Conservation (phyloP, 1,140 invertebrate species). For the Euglossa dilemma region DNA sequence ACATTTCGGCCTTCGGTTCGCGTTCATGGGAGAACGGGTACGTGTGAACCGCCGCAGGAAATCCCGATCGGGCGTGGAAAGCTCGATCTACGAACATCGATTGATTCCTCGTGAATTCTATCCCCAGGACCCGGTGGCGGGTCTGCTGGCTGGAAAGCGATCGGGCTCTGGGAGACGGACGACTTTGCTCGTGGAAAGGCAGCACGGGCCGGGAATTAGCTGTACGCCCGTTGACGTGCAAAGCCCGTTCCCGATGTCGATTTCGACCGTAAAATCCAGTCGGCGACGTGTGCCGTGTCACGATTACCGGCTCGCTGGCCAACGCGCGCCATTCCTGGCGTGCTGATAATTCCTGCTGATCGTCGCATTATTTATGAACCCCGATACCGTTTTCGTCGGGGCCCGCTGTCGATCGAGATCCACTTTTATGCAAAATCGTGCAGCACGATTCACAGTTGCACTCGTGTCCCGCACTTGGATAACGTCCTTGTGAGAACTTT, state of each 20-base stretch:
- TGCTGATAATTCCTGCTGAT: slow-evolving; percentile 32
- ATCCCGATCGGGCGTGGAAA: slow-evolving; percentile 45
- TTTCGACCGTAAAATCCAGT: slow-evolving; percentile 45
- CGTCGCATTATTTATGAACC: slow-evolving; percentile 41
- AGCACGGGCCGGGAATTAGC: slow-evolving; percentile 40
- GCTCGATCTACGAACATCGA: slow-evolving; percentile 52
- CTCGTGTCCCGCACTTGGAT: not conserved
- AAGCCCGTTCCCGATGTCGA: slow-evolving; percentile 36
- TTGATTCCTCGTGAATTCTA: slow-evolving; percentile 55
- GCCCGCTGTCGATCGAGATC: not conserved
- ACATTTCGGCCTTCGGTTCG: slow-evolving; percentile 24
- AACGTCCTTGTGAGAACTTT: not conserved
- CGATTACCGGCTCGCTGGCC: slow-evolving; percentile 9
- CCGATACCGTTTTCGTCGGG: not conserved
- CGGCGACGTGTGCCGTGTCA: slow-evolving; percentile 21
- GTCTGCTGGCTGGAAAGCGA: slow-evolving; percentile 29
- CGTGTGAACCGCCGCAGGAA: slow-evolving; percentile 52
- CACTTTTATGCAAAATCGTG: slow-evolving; percentile 4
- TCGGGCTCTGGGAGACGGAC: slow-evolving; percentile 35
- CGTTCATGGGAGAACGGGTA: slow-evolving; percentile 26
- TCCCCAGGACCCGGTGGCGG: not conserved
- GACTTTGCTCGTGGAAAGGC: slow-evolving; percentile 43
- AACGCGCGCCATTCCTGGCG: not conserved
- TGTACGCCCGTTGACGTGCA: slow-evolving; percentile 21
- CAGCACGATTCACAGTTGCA: not conserved